These are phyloP conservation scores for Rhinoderma darwinii DNA, from an alignment of 2,113 vertebrate species.

Conservation along the genomic window DNA sequence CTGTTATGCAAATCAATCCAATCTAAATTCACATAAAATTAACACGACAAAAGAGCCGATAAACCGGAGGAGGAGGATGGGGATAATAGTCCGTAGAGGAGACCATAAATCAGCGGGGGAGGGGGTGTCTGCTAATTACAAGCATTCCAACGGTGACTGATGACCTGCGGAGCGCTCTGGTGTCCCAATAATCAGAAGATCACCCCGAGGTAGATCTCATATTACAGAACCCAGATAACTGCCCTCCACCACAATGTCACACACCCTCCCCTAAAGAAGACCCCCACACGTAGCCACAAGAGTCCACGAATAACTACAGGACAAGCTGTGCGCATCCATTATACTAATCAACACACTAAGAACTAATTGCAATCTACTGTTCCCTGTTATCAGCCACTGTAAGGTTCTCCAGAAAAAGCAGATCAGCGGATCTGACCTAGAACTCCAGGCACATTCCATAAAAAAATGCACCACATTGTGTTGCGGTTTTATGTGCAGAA, in stretches of 20 bases:
- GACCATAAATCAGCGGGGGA: neutral
- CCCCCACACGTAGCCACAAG: neutral
- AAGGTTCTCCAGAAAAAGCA: no score
- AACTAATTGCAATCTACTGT: neutral
- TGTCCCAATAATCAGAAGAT: neutral
- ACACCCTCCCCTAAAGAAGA: no score
- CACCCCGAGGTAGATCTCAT: neutral
- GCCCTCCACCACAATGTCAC: no score
- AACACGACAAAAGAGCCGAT: neutral
- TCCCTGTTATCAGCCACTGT: neutral
- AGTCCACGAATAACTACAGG: neutral
- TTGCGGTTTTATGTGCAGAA: no score
- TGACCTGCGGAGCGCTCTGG: neutral
- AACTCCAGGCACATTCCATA: no score
- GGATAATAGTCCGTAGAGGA: neutral
- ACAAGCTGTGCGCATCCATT: no score
- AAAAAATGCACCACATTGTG: no score
- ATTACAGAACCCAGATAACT: no score
- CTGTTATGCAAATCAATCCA: no score
- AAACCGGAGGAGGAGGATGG: no score
- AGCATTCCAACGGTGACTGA: neutral
- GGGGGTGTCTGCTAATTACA: neutral
- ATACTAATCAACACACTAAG: no score
- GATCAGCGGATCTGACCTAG: no score
- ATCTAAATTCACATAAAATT: neutral